Percentiles rank a stretch among this genome's conserved stretches.
Evolutionary conservation across 2,797 vertebrate species (phyloP).

Genomic region (Podargus strigoides): DNA sequence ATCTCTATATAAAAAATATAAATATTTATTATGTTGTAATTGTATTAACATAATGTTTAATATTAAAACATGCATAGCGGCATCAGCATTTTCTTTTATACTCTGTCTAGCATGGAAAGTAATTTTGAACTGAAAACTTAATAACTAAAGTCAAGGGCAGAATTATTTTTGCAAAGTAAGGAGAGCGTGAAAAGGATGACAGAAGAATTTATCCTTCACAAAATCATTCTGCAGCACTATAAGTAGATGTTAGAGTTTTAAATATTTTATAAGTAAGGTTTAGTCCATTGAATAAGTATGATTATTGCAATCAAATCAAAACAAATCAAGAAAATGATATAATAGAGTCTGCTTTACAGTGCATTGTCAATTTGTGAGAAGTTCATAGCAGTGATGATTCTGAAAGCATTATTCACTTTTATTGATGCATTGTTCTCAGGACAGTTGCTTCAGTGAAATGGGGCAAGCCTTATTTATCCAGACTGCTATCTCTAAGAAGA

Average conservation of each 20-base stretch:
- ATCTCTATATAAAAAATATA: conserved; percentile 30
- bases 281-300: not conserved
- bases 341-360: not conserved
- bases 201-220: not conserved
- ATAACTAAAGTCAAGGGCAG: not conserved
- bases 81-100: conserved; percentile 45
- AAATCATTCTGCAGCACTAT: not conserved
- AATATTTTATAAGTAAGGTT: not conserved
- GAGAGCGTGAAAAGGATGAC: not conserved
- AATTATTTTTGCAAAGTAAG: not conserved
- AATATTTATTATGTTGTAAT: conserved; percentile 57
- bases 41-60: conserved; percentile 31
- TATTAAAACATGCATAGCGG: conserved; percentile 16
- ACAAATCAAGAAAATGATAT: not conserved
- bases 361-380: not conserved
- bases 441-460: not conserved
- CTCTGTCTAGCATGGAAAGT: not conserved
- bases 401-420: not conserved
- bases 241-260: not conserved
- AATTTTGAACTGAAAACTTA: conserved; percentile 7
- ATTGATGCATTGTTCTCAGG: not conserved
- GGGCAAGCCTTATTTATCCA: not conserved
- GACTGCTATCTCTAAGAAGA: not conserved
- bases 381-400: not conserved
- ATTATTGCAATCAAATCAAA: not conserved